Evolutionary conservation across 2,888 invertebrate species (phyloP).

Genomic region (Ferrisia virgata): DNA sequence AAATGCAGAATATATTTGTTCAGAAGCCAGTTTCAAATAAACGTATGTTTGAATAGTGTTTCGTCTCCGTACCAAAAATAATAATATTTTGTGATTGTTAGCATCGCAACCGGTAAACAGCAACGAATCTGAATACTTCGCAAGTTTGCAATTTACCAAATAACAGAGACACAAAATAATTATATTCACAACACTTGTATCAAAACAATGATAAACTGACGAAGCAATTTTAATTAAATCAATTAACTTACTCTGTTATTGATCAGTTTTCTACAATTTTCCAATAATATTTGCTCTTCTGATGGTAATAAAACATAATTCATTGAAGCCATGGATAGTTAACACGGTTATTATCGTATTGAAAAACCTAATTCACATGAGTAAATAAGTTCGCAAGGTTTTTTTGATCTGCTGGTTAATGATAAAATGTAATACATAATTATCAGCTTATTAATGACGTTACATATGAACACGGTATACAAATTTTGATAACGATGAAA

Average conservation of each 20-base stretch:
- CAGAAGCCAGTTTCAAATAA: not conserved
- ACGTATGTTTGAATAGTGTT: conserved; percentile 5
- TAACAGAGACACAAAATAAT: not conserved
- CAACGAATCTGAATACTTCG: conserved; percentile 13
- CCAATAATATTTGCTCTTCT: not conserved
- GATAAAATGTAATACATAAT: not conserved
- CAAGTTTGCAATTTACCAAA: no score
- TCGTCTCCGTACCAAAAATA: not conserved
- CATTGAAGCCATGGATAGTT: not conserved
- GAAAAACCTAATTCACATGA: not conserved
- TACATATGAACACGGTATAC: no score
- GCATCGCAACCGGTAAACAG: conserved; percentile 15
- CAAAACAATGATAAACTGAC: not conserved
- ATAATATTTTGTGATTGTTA: not conserved
- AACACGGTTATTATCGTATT: not conserved
- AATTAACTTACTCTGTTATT: conserved; percentile 19
- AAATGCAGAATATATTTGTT: not conserved
- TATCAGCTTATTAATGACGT: not conserved
- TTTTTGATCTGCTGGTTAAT: not conserved
- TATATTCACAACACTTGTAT: not conserved
- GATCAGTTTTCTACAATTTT: not conserved
- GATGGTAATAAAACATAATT: not conserved
- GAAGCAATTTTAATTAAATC: not conserved
- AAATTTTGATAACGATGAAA: not conserved
- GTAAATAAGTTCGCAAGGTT: not conserved